These are phyloP conservation scores for Esperia sulphurella DNA, from an alignment of 2,888 invertebrate genomes.

Conservation along the genomic window DNA sequence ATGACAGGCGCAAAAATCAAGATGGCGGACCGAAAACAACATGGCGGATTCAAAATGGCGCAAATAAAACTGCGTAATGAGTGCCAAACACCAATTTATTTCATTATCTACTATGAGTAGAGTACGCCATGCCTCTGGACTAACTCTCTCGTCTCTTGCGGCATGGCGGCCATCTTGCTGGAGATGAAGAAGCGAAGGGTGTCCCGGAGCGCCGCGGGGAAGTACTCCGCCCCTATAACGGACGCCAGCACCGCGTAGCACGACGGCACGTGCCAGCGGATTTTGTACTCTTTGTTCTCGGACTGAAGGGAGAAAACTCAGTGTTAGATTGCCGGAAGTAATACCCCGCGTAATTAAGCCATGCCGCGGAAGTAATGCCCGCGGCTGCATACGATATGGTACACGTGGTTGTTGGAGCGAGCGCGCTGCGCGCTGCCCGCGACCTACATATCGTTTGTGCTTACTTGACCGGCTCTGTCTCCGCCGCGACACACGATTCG, in stretches of 20 bases:
- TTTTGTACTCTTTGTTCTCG: constrained; percentile 82
- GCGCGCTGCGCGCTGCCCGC: too few relatives aligned
- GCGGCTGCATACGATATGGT: too few relatives aligned
- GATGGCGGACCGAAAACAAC: too few relatives aligned
- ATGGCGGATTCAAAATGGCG: too few relatives aligned
- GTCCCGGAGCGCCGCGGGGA: constrained; percentile 49
- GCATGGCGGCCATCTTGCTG: constrained; percentile 31
- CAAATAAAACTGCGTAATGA: background rate
- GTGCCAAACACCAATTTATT: background rate
- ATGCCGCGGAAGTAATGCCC: too few relatives aligned
- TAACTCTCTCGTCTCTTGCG: constrained; percentile 20
- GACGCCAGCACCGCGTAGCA: constrained; percentile 76
- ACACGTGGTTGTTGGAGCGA: too few relatives aligned
- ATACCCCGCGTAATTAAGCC: too few relatives aligned
- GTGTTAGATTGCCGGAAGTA: too few relatives aligned
- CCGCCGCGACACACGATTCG: too few relatives aligned
- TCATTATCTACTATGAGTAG: background rate
- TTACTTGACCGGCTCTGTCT: too few relatives aligned
- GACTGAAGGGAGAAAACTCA: constrained; percentile 61
- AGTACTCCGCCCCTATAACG: constrained; percentile 35
- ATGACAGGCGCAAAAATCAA: too few relatives aligned
- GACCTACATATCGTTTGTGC: too few relatives aligned
- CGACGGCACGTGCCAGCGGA: constrained; percentile 81
- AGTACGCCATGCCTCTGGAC: background rate
- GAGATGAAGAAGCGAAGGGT: constrained; percentile 57